A percentile compares a stretch with the other conserved stretches of the same genome.
phyloP scores from a whole-genome alignment of 2,888 invertebrate species.

The Drosophila ustulata region DNA sequence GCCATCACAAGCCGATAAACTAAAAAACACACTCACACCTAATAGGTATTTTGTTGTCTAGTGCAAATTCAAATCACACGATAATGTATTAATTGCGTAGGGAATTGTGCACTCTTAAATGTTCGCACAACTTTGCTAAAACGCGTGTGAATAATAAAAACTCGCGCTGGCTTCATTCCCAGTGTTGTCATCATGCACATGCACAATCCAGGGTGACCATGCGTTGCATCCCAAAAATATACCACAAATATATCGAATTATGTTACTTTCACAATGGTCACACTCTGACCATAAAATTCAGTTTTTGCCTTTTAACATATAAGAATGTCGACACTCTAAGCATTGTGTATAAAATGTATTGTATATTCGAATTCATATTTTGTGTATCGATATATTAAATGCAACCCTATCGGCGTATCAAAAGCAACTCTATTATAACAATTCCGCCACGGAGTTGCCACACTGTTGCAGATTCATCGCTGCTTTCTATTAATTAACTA shows the following conservation, averaged over 20 bases:
- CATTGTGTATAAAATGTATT: no score
- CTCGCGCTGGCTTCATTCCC: conserved; percentile 30
- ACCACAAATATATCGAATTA: not conserved
- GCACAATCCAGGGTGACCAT: conserved; percentile 3
- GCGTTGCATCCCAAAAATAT: not conserved
- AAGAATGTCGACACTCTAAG: no score
- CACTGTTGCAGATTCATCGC: not conserved
- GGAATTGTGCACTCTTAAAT: conserved; percentile 24
- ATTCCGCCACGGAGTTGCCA: conserved; percentile 7
- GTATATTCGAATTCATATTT: no score
- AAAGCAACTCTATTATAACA: conserved; percentile 4
- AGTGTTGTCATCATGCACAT: conserved; percentile 53
- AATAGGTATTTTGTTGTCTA: not conserved
- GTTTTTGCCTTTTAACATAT: no score
- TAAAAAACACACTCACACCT: conserved; percentile 2
- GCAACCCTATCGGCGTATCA: not conserved
- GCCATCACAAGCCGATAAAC: conserved; percentile 58
- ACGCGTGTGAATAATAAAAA: conserved; percentile 42
- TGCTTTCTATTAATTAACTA: not conserved
- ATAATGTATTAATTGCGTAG: conserved; percentile 5
- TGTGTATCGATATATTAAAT: not conserved
- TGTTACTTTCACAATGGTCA: not conserved
- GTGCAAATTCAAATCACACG: not conserved
- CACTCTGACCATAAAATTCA: not conserved
- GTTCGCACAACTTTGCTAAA: conserved; percentile 52